Evolutionary conservation across 1,140 invertebrate genomes (phyloP).

Genomic region (Musca domestica): DNA sequence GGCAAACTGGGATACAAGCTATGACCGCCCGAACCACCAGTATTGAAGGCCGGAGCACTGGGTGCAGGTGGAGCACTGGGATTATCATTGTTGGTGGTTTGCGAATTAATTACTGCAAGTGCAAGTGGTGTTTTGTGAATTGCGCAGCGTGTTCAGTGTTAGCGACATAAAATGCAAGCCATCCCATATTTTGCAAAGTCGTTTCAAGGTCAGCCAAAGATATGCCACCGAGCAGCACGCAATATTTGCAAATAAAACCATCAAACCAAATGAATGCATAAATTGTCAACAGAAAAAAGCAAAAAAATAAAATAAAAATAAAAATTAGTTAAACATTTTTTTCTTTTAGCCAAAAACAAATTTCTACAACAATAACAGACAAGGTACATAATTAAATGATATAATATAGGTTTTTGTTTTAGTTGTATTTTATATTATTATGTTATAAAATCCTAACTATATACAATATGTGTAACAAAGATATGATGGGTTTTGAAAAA

Average conservation of each 20-base stretch:
- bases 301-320: not conserved
- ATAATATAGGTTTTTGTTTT: too few relatives aligned
- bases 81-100: constrained; percentile 44
- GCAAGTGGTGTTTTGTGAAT: not conserved
- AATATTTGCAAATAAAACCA: not conserved
- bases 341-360: not conserved
- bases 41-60: not conserved
- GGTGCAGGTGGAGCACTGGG: constrained; percentile 35
- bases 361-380: not conserved
- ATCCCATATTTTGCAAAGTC: not conserved
- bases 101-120: constrained; percentile 35
- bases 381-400: not conserved
- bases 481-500: too few relatives aligned
- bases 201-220: not conserved
- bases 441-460: too few relatives aligned
- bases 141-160: not conserved
- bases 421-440: too few relatives aligned
- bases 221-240: not conserved
- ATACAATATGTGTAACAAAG: too few relatives aligned
- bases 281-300: not conserved
- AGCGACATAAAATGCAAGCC: not conserved
- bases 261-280: not conserved
- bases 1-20: constrained; percentile 48
- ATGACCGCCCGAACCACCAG: constrained; percentile 47
- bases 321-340: not conserved